Percentiles rank a stretch among this genome's conserved stretches.
phyloP scores from a whole-genome alignment of 2,888 invertebrate genomes.

The Elysia crispata region DNA sequence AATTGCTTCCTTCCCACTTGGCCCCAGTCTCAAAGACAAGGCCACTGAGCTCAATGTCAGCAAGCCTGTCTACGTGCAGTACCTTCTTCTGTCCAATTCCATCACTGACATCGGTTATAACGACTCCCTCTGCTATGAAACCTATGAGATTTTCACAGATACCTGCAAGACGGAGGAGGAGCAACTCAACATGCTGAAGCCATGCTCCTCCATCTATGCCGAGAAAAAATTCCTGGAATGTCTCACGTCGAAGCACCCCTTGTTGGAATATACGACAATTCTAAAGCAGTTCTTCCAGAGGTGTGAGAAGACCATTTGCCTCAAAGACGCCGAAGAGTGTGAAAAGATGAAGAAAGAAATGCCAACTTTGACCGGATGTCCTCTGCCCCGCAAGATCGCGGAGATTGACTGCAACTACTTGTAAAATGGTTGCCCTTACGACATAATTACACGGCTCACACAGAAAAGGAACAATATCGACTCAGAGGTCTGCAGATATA shows the following conservation, averaged over 20 bases:
- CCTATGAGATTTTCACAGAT: not conserved
- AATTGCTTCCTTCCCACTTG: slow-evolving; percentile 16
- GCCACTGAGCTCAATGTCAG: not conserved
- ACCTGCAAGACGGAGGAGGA: not conserved
- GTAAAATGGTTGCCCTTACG: no score
- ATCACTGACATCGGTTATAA: slow-evolving; percentile 1
- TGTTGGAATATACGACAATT: not conserved
- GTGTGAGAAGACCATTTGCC: slow-evolving; percentile 19
- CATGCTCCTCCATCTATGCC: not conserved
- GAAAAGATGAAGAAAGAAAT: not conserved
- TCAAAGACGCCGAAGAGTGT: not conserved
- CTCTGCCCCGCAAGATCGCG: not conserved
- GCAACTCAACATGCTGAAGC: not conserved
- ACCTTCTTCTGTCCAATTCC: not conserved
- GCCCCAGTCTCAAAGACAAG: not conserved
- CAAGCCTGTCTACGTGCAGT: not conserved
- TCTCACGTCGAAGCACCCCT: not conserved
- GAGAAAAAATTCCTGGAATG: slow-evolving; percentile 24
- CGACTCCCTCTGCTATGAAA: slow-evolving; percentile 6
- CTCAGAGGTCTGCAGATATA: no score
- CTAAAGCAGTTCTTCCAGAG: slow-evolving; percentile 21
- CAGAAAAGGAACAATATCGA: no score
- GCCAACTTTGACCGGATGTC: not conserved
- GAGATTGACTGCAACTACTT: slow-evolving; percentile 11
- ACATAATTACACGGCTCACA: no score